Base-by-base conservation (phyloP, 37 sponge, comb jelly and placozoan genomes). In the Aplysina aerophoba region DNA sequence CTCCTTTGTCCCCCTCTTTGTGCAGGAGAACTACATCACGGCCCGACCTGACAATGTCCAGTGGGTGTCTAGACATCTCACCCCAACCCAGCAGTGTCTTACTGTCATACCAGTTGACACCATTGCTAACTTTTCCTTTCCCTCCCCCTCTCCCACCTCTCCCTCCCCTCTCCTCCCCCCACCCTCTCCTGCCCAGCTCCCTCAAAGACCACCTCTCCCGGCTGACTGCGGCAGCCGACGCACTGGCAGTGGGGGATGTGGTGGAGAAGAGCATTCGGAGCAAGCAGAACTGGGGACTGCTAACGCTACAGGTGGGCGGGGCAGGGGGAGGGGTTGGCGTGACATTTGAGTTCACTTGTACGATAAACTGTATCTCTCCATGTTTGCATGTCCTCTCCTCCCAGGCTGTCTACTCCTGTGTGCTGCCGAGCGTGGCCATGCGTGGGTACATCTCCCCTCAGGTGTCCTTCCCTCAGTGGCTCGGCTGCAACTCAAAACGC, bases 1-100 rank as follows among this genome's bases (percentile, higher is more conserved):
- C 87, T 80, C 74, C 63, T 41, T 99, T 30, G 69, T 85, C 34
- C 91, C 97, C 13, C 85, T 99, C 27, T 99, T 99, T 94, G 97
- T 96, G 61, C 97, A 96, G 69, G 99, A 99, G 92, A 99, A 97
- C 83, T 99, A 99, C 88, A 78, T 81, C 35, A 25, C 56, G 12
- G 85, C 84, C 36, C 85, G 69, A 15, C 97, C 96, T 31, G 41
- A 34, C 15, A 50, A 59, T 5, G 77, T 85, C 27, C 35, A 71
- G 91, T 90, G 69, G 68, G 91, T 41, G 55, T 35, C 25, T 28
- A 15, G 62, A 59, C 28, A 25, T 22, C 20, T 21, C 17, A 15
- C 19, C 59, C 19, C 59, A 20, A 58, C 59, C 59, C 19, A 58
- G 59, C 50, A 38, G 16, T 19, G n/a, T 30, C 34, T 24, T 30